Evolutionary conservation across 2,113 vertebrate genomes (phyloP), one percentile per base, ranked within the genome.

Genomic region (Connochaetes taurinus): DNA sequence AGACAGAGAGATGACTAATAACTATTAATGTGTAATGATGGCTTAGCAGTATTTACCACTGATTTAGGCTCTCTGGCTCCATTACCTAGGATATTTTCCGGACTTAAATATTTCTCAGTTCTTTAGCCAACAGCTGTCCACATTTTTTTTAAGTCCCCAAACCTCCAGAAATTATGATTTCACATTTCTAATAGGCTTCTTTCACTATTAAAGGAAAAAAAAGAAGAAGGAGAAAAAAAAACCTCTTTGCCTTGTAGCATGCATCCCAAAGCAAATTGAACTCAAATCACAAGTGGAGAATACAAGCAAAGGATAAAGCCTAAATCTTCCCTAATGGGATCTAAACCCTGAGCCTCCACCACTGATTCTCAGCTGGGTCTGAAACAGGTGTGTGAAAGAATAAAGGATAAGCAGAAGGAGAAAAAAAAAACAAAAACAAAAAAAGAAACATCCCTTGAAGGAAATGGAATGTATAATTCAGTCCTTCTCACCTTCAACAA

Each of bases 11-110:
- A 98, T 99, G 98, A 99, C 98, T 99, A 99, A 99, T 98, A 99
- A 98, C 98, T 98, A 94, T 99, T 98, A 98, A 98, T 96, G 97
- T 98, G 98, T 98, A 99, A 99, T 98, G 98, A 98, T 98, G 98
- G 98, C 98, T 99, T 99, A 98, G 98, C 98, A 98, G 98, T 98
- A 98, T 98, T 99, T 99, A 99, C 98, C 98, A 94, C 98, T 8
- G 90, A 98, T 98, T 98, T 98, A 98, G 98, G 96, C 92, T 98
- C 96, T 98, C 95, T 98, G 98, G 98, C 98, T 98, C 98, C 98
- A 98, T 98, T 98, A 98, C 98, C 98, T 97, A 98, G 98, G 89
- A 98, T 98, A 98, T 98, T 99, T 99, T 98, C 98, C 97, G 97
- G 98, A 99, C 98, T 98, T 99, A 98, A 98, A 96, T 90, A 97